Conservation (phyloP, 2,888 invertebrate genomes). For the Synanthedon tipuliformis region DNA sequence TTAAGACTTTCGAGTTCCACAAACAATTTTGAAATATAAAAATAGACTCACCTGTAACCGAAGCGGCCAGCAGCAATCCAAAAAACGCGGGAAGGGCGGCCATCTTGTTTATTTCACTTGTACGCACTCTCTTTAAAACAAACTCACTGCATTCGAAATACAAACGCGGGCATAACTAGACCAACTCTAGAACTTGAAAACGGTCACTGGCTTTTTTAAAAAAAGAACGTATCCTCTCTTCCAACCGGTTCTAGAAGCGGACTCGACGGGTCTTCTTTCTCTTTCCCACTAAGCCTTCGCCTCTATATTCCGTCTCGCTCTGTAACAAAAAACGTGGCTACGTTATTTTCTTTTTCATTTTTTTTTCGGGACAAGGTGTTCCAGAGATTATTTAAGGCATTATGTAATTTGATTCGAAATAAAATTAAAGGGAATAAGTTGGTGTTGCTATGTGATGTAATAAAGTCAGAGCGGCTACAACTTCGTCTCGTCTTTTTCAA, state of each 20-base stretch:
- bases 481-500: no score
- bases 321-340: conserved; percentile 55
- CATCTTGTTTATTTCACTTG: conserved; percentile 39
- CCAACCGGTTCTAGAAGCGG: conserved; percentile 38
- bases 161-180: conserved; percentile 50
- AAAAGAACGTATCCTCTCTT: conserved; percentile 23
- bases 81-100: conserved; percentile 56
- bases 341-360: conserved; percentile 27
- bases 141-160: conserved; percentile 28
- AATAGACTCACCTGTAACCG: conserved; percentile 45
- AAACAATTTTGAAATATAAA: no score
- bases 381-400: conserved; percentile 19
- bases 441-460: no score
- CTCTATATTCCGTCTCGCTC: conserved; percentile 31
- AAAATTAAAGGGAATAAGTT: conserved; percentile 3
- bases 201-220: conserved; percentile 28
- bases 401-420: conserved; percentile 23
- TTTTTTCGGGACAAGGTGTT: conserved; percentile 28
- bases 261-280: conserved; percentile 16
- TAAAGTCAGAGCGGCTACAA: no score
- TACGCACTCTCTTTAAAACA: conserved; percentile 18
- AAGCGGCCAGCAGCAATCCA: conserved; percentile 41
- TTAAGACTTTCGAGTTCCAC: no score
- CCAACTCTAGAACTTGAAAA: conserved; percentile 25
- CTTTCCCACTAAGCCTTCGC: conserved; percentile 24